phyloP scores from a whole-genome alignment of 2,113 vertebrate species.

The Agelaius tricolor region DNA sequence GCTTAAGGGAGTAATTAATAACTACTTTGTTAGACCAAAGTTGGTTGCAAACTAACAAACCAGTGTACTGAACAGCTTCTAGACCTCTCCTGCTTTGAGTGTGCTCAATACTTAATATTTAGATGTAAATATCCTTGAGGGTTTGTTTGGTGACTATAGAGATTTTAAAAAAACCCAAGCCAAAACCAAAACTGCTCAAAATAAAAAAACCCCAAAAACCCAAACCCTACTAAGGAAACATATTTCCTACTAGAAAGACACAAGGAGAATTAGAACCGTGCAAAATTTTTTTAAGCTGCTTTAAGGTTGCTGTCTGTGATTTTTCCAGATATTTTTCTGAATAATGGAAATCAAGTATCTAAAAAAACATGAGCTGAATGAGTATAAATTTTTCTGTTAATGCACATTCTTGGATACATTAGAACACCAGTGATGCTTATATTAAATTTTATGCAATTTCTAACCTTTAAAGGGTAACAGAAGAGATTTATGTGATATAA shows the following conservation, averaged over 20 bases:
- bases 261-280: not conserved
- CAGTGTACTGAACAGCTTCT: not conserved
- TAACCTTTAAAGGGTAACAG: slow-evolving; percentile 26
- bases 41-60: not conserved
- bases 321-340: not conserved
- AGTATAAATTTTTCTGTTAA: not conserved
- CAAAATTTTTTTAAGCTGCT: not conserved
- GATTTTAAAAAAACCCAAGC: not conserved
- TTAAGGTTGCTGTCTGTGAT: not conserved
- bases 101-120: not conserved
- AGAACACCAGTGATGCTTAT: not conserved
- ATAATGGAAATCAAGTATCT: not conserved
- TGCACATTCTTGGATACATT: not conserved
- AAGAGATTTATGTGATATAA: not conserved
- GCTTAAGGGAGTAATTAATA: not conserved
- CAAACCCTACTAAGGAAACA: fast-evolving
- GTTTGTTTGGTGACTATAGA: fast-evolving
- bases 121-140: not conserved
- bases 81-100: not conserved
- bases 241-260: not conserved
- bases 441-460: not conserved
- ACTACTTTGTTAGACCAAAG: not conserved
- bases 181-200: not conserved
- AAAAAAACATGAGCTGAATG: not conserved
- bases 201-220: fast-evolving